Evolutionary conservation across 2,888 invertebrate genomes (phyloP).

Genomic region (Clistopyga incitator): DNA sequence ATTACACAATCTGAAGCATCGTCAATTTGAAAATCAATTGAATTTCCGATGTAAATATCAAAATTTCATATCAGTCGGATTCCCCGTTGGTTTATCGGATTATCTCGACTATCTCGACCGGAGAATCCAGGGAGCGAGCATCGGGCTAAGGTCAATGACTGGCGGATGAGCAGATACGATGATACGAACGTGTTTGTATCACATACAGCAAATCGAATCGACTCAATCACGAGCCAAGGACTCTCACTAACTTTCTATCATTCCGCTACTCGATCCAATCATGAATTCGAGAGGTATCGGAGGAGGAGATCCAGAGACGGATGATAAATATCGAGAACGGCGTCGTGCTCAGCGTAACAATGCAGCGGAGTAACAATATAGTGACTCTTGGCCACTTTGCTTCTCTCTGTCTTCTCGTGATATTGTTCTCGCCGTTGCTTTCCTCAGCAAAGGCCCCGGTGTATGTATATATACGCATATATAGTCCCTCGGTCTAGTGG

Average conservation of each 20-base stretch:
- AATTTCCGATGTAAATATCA: neutral
- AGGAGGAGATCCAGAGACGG: constrained; percentile 37
- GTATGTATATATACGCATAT: too few species aligned
- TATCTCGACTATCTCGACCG: constrained; percentile 28
- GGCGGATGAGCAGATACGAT: constrained; percentile 22
- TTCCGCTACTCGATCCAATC: constrained; percentile 46
- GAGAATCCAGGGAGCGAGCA: constrained; percentile 16
- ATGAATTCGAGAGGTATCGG: constrained; percentile 49
- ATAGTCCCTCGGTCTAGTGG: constrained; percentile 61
- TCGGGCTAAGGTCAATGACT: constrained; percentile 47
- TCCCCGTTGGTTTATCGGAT: neutral
- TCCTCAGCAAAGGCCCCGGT: constrained; percentile 38
- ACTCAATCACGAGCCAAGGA: constrained; percentile 31
- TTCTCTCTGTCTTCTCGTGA: constrained; percentile 34
- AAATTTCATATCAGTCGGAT: neutral
- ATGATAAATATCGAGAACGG: constrained; percentile 66
- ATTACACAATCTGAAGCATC: neutral
- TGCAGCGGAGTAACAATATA: constrained; percentile 14
- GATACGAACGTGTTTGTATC: constrained; percentile 8
- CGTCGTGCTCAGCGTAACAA: constrained; percentile 65
- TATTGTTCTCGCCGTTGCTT: constrained; percentile 26
- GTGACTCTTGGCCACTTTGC: constrained; percentile 44
- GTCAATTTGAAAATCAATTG: neutral
- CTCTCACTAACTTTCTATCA: constrained; percentile 40
- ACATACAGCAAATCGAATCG: constrained; percentile 35